Evolutionary conservation across 2,797 vertebrate species (phyloP), one percentile per base, ranked within the genome.

Genomic region (Melanogrammus aeglefinus): DNA sequence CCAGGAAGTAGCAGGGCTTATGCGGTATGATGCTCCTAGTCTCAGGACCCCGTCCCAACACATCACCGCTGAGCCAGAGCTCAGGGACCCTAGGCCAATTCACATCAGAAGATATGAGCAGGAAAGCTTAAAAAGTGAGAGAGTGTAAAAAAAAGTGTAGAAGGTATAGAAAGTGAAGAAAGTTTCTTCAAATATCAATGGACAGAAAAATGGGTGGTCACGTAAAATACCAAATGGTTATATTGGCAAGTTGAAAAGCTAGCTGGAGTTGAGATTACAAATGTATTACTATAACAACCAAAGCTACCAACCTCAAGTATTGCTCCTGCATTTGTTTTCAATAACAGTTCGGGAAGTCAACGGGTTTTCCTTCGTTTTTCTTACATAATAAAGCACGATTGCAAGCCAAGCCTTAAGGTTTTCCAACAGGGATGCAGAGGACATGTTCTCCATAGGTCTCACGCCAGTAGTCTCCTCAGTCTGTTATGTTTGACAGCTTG

Each of bases 1-100:
- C 91, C 93, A 92, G 44, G 70, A 78, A 85, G 80, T 75, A 38
- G 77, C 71, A 86, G 78, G 77, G 77, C 57, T 74, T 44, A 70
- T 39, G 90, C 91, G 92, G 83, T 84, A 80, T 77, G 77, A 77
- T 57, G 83, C 82, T 79, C n/a, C 47, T 80, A 91, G 91, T 90
- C 88, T 88, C 93, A 79, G 21, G 87, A 92, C 92, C 94, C 90
- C 94, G 92, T 95, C 92, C 87, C 91, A 92, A 94, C 94, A 92
- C 90, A 94, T 72, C 76, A 70, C 75, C 63, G 2, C 41, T 75
- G 47, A 73, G 73, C 75, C 73, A 21, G 7, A 31, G n/a, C 27
- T 29, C 66, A 13, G 66, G 66, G 9, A 69, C 66, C 66, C 6
- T 31, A 7, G 69, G 2, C 6, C 24, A 71, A 16, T 16, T 71